phyloP scores from a whole-genome alignment of 2,888 invertebrate genomes.

The Tenthredo distinguenda region DNA sequence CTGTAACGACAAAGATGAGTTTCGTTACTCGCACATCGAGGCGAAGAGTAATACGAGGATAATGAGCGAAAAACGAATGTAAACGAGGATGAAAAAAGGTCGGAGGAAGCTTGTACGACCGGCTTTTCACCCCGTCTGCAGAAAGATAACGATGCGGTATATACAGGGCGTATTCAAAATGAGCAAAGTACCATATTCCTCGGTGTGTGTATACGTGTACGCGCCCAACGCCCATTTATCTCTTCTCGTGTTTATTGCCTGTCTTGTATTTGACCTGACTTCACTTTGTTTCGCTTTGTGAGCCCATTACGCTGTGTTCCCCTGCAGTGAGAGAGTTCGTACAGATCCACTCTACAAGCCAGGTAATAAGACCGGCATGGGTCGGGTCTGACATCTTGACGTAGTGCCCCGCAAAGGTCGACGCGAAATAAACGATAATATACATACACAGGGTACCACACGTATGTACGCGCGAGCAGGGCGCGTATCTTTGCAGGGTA shows the following conservation, averaged over 20 bases:
- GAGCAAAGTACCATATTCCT: slow-evolving; percentile 1
- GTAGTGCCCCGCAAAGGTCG: slow-evolving; percentile 77
- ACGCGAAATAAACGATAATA: slow-evolving; percentile 75
- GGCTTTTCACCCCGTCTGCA: not conserved
- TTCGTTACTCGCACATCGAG: not conserved
- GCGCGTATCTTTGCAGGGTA: not conserved
- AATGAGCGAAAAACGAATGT: not conserved
- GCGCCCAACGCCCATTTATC: slow-evolving; percentile 73
- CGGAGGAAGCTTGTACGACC: not conserved
- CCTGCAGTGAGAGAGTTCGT: slow-evolving; percentile 59
- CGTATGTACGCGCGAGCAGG: not conserved
- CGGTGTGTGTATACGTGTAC: not conserved
- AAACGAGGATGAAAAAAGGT: not conserved
- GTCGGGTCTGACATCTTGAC: slow-evolving; percentile 77
- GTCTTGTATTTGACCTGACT: slow-evolving; percentile 77
- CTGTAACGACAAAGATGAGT: slow-evolving; percentile 79
- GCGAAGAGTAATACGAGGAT: not conserved
- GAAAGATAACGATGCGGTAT: not conserved
- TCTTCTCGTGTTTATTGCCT: slow-evolving; percentile 77
- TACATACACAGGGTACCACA: not conserved
- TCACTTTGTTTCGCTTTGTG: slow-evolving; percentile 78
- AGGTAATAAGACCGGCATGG: slow-evolving; percentile 43
- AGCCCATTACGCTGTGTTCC: slow-evolving; percentile 75
- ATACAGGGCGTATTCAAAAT: not conserved
- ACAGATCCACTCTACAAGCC: not conserved